A percentile compares a stretch with the other conserved stretches of the same genome.
Evolutionary conservation across 2,888 invertebrate genomes (phyloP).

Genomic region (Acrocyrtus sp.): DNA sequence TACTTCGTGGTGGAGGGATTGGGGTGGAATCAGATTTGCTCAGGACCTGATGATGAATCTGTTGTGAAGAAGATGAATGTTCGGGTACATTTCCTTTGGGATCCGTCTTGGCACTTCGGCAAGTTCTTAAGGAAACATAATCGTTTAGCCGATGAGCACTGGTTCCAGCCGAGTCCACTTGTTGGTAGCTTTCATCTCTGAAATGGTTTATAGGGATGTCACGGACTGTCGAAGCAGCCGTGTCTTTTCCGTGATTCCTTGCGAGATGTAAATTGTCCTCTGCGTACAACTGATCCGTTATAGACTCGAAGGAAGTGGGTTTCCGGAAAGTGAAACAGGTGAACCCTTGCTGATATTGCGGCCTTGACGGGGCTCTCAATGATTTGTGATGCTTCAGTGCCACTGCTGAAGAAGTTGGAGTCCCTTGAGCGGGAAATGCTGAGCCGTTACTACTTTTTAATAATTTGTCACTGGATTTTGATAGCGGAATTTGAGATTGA

Average conservation of each 20-base stretch:
- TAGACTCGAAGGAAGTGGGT: slow-evolving; percentile 60
- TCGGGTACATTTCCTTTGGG: not conserved
- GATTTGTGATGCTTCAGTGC: slow-evolving; percentile 60
- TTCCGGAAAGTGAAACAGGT: slow-evolving; percentile 62
- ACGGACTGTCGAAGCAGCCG: no score
- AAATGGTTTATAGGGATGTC: no score
- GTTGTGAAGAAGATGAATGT: not conserved
- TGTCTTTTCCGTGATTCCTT: not conserved
- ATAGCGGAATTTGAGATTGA: slow-evolving; percentile 7
- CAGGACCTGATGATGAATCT: not conserved
- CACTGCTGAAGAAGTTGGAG: slow-evolving; percentile 2
- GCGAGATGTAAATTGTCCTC: slow-evolving; percentile 25
- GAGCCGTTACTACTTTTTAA: no score
- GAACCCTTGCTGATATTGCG: slow-evolving; percentile 58
- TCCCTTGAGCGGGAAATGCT: not conserved
- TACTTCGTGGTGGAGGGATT: slow-evolving; percentile 60
- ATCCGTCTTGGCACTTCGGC: slow-evolving; percentile 23
- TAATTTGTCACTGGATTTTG: slow-evolving; percentile 14
- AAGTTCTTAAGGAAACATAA: slow-evolving; percentile 57
- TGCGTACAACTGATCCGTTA: slow-evolving; percentile 54
- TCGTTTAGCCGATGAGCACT: slow-evolving; percentile 49
- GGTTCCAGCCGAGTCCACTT: not conserved
- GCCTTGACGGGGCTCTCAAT: slow-evolving; percentile 57
- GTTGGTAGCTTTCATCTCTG: slow-evolving; percentile 6
- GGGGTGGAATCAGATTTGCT: slow-evolving; percentile 40